phyloP scores from a whole-genome alignment of 2,797 vertebrate species.

The Atherinosoma microstoma region DNA sequence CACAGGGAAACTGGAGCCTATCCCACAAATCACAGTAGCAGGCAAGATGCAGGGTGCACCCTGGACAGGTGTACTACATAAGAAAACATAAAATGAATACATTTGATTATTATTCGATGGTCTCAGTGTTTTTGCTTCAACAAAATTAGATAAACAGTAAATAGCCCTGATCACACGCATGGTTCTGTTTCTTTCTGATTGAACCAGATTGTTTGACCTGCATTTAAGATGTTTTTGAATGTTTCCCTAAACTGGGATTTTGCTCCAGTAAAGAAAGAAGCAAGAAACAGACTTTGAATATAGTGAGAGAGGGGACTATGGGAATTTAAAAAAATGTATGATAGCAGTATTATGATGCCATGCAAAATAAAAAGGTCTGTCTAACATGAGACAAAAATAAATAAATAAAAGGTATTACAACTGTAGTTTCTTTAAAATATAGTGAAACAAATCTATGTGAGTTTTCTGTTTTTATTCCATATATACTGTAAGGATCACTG shows the following conservation, averaged over 20 bases:
- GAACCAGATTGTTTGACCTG: not conserved
- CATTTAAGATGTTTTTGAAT: not conserved
- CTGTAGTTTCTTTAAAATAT: too few species aligned
- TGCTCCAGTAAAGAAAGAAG: not conserved
- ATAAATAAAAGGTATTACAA: not conserved
- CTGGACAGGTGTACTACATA: not conserved
- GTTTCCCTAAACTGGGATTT: not conserved
- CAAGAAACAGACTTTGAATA: not conserved
- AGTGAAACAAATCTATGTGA: not conserved
- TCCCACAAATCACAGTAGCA: too few species aligned
- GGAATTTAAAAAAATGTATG: too few species aligned
- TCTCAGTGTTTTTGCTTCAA: too few species aligned
- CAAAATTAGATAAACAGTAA: too few species aligned
- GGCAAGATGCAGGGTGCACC: too few species aligned
- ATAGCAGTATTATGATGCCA: too few species aligned
- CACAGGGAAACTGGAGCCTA: too few species aligned
- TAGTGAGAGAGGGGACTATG: too few species aligned
- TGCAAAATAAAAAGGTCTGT: not conserved
- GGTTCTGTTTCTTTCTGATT: not conserved
- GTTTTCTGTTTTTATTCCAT: conserved; percentile 14
- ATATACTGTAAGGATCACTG: not conserved
- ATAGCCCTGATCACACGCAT: not conserved
- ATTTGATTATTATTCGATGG: not conserved
- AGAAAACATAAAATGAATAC: not conserved
- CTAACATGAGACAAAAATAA: not conserved